Evolutionary conservation across 1,140 invertebrate species (phyloP), one percentile per base, ranked within the genome.

Genomic region (Ditylenchus dipsaci): DNA sequence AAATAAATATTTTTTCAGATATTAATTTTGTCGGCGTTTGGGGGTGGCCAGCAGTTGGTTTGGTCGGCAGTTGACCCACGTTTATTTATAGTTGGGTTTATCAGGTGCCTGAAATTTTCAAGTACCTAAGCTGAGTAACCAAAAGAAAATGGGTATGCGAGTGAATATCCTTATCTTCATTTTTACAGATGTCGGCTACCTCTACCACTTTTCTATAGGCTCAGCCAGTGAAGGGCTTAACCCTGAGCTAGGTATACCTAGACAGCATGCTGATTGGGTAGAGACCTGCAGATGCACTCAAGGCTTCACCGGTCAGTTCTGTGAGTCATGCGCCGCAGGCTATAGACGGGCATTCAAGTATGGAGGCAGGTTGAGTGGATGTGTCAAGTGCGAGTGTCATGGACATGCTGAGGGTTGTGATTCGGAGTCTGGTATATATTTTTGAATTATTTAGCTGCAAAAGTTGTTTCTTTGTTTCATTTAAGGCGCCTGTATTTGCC

Each of bases 351-450:
- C 91, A 71, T 91, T 91, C 0, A 88, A 91, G 0, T 89, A 89
- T 72, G 92, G 92, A 5, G 93, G 93, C 13, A 90, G 91, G 0
- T 95, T 95, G 81, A 90, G 91, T 58, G 87, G 88, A 1, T 98
- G 95, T 83, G 90, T 97, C 26, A 90, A 91, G 43, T 98, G 95
- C 83, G 90, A 94, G 75, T 98, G 95, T 82, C 92, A 97, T 75
- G 89, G 89, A 1, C 95, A 98, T 82, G 92, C 93, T 0, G 90
- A 94, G 64, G 91, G 91, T 76, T 98, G 95, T 85, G 93, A 97
- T 78, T 89, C 91, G 13, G 92, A 95, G 78, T 91, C 91, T 58
- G 93, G 91, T 90, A 82, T 3, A 13, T 56, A 5, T 56, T 56
- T 56, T 56, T 56, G 3, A 5, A 56, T 9, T 29, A 23, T 56